Base-by-base conservation (phyloP, 2,888 invertebrate species). In the Eupithecia exiguata region DNA sequence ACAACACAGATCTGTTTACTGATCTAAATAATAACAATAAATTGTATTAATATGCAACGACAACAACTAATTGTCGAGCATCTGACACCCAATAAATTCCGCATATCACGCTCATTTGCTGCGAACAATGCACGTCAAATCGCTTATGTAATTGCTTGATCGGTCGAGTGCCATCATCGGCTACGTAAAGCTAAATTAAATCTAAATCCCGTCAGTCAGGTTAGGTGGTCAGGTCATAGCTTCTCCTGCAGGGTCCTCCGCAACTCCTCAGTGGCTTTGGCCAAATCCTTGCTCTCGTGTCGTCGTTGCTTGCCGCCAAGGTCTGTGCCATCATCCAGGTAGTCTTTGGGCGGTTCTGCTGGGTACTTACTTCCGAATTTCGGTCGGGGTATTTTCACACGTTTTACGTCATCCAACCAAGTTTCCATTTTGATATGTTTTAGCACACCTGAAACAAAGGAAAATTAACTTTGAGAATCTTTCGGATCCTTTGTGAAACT, bases 361-460 rank as follows among this genome's bases (percentile, higher is more conserved):
- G 96, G 97, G 83, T 95, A 96, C 84, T 94, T 95, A 81, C 95
- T 95, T 69, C 96, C 96, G 86, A 97, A 97, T 94, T 98, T 98
- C 7, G 98, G 98, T 79, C 98, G 95, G 38, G 98, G 98, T 83
- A 98, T 98, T 82, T 97, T 95, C 78, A 98, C 96, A 81, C 97
- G 96, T 89, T 97, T 97, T 68, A 98, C 97, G 89, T 98, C 97
- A 80, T 96, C 96, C 84, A 97, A 91, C 97, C 97, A 97, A 82
- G 97, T 96, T 88, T 98, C 98, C 97, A 98, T 98, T 18, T 66
- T 71, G 18, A 21, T 25, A 74, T 68, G 62, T 58, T 18, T 72
- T 58, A 58, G 61, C 38, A 63, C 53, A 72, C 53, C 62, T 69
- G 58, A 25, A 74, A 35, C 40, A 36, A 69, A 72, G 61, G 25